Evolutionary conservation across 2,797 vertebrate species (phyloP).

Genomic region (Choloepus didactylus): DNA sequence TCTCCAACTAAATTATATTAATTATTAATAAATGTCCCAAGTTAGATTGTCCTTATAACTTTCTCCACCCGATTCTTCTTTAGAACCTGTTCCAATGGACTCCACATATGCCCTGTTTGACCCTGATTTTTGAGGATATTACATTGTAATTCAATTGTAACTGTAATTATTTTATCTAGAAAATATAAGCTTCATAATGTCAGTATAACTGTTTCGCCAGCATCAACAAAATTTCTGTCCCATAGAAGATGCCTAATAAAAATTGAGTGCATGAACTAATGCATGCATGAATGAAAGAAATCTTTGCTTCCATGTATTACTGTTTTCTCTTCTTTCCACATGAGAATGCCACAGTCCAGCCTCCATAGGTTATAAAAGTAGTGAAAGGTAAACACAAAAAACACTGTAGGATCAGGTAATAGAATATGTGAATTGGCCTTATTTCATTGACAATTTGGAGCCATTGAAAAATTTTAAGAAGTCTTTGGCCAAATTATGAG

Average conservation of each 20-base stretch:
- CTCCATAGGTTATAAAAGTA: background rate
- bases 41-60: background rate
- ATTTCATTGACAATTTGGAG: background rate
- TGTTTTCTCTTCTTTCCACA: background rate
- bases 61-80: background rate
- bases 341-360: background rate
- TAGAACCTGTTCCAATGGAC: too few relatives aligned
- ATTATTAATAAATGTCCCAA: background rate
- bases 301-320: background rate
- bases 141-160: background rate
- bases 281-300: background rate
- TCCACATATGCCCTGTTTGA: too few relatives aligned
- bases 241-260: background rate
- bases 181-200: background rate
- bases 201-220: background rate
- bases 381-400: background rate
- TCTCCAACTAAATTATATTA: background rate
- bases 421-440: background rate
- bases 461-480: background rate
- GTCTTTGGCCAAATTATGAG: background rate
- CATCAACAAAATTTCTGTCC: background rate
- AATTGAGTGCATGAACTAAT: background rate
- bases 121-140: too few relatives aligned
- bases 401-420: background rate
- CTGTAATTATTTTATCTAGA: background rate